Percentiles rank a stretch among this genome's conserved stretches.
phyloP scores from a whole-genome alignment of 2,113 vertebrate genomes.

The Melanostigma gelatinosum region DNA sequence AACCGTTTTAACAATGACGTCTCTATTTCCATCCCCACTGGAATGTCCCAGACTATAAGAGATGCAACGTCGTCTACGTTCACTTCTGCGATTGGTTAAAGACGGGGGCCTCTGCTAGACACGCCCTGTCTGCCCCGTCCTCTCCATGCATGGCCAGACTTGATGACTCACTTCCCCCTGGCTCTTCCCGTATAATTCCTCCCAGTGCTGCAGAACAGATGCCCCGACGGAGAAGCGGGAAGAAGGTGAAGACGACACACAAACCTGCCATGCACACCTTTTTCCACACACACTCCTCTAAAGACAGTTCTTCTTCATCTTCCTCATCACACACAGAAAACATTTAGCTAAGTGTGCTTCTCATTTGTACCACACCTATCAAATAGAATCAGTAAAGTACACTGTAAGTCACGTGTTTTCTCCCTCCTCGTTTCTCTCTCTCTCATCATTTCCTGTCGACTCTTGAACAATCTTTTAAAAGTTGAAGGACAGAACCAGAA shows the following conservation, averaged over 20 bases:
- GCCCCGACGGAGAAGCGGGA: constrained; percentile 38
- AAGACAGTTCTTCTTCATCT: neutral
- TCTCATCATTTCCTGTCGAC: constrained; percentile 1
- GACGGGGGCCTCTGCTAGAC: constrained; percentile 37
- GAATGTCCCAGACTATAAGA: constrained; percentile 31
- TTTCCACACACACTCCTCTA: constrained; percentile 10
- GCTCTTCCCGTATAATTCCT: constrained; percentile 63
- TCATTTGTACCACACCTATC: neutral
- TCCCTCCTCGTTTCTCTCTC: neutral
- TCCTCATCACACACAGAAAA: neutral
- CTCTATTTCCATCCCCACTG: constrained; percentile 31
- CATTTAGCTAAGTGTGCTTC: neutral
- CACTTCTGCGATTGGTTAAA: constrained; percentile 52
- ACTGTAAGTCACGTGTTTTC: neutral
- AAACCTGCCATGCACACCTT: constrained; percentile 39
- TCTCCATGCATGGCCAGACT: constrained; percentile 47
- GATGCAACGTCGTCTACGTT: neutral
- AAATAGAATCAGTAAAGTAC: neutral
- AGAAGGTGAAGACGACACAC: constrained; percentile 17
- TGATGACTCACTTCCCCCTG: constrained; percentile 73
- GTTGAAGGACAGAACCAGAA: neutral
- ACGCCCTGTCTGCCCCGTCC: constrained; percentile 53
- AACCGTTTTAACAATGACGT: constrained; percentile 12
- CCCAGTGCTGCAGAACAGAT: constrained; percentile 42
- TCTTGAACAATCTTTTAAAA: neutral